A percentile compares a stretch with the other conserved stretches of the same genome.
Conservation (phyloP, 2,797 vertebrate species). For the Melanotaenia boesemani region DNA sequence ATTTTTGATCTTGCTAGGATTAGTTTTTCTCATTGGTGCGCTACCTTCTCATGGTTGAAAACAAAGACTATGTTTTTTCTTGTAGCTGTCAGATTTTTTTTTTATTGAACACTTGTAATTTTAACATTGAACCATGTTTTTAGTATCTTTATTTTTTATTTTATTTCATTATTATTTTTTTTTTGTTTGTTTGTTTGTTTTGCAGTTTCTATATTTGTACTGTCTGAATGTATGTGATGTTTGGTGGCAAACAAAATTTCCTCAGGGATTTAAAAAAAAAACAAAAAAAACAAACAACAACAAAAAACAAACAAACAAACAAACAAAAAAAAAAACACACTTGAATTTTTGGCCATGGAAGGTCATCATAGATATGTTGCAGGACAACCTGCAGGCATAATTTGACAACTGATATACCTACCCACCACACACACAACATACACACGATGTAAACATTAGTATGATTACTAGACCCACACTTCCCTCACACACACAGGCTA, state of each 20-base stretch:
- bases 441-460: conserved; percentile 22
- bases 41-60: neutral
- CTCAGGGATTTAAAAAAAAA: no score
- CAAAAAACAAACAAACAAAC: no score
- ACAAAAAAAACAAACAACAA: no score
- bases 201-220: no score
- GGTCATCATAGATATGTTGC: conserved; percentile 41
- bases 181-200: no score
- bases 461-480: conserved; percentile 28
- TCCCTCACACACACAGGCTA: conserved; percentile 19
- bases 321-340: neutral
- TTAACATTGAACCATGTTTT: no score
- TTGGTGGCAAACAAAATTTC: no score
- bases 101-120: no score
- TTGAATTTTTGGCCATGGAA: conserved; percentile 10
- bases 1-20: conserved; percentile 2
- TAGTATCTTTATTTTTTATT: no score
- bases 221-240: no score
- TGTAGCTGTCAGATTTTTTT: no score
- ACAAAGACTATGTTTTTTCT: neutral
- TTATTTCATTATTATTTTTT: no score
- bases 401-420: conserved; percentile 3
- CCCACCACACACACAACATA: conserved; percentile 31
- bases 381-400: conserved; percentile 51
- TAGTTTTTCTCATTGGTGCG: neutral